Evolutionary conservation across 2,888 invertebrate species (phyloP), one percentile per base, ranked within the genome.

Genomic region (Carcina quercana): DNA sequence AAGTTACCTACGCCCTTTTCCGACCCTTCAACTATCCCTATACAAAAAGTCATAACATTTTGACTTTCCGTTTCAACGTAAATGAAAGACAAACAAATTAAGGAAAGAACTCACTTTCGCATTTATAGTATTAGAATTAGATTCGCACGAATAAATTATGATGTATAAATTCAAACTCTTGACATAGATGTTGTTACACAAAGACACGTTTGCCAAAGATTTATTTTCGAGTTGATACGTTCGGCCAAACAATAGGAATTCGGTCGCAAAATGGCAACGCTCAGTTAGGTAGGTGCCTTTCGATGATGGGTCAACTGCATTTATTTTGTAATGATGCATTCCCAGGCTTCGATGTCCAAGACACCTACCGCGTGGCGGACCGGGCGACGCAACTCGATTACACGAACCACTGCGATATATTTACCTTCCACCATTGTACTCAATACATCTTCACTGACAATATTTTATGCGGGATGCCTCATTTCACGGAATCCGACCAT

Each of bases 401-500:
- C 42, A 45, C 40, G 37, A 42, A 36, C 45, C 47, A 40, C 36
- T 47, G 55, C 54, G 43, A 69, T 63, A 65, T 69, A 37, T 63
- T 62, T 55, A 59, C 61, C 54, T 50, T 43, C 52, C 42, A 40
- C 43, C 46, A 57, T 65, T 67, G 59, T 69, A 47, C 43, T 28
- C 47, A 47, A 58, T 57, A 62, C 61, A 55, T 59, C 62, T 64
- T 51, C 44, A 58, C 59, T 59, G 65, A 60, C 64, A 65, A 67
- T 70, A 74, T 67, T 70, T 73, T 62, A 72, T 59, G 56, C 54
- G 53, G 44, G 56, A 47, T 60, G 58, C 61, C 59, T 63, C 60
- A 67, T 74, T 82, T 82, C 80, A 76, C 63, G 62, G 79, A 82
- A 82, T 67, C 56, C 59, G 50, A 45, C 52, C 59, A 61, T 65